A percentile compares a stretch with the other conserved stretches of the same genome.
Evolutionary conservation across 2,888 invertebrate species (phyloP).

Genomic region (Drosophila rubida): DNA sequence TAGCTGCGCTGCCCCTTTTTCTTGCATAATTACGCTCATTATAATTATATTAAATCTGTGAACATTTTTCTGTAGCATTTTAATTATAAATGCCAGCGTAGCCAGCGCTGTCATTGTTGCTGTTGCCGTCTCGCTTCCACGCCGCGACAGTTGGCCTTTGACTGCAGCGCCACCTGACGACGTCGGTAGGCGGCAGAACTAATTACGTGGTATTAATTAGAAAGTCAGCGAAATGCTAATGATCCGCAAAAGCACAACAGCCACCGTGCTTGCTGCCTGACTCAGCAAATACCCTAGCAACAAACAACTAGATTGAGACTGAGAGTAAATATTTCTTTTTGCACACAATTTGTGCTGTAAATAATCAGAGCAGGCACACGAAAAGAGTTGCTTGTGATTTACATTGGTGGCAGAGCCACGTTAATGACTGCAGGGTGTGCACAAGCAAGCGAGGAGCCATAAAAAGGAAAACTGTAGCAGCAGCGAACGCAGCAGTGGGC

Average conservation of each 20-base stretch:
- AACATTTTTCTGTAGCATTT: constrained; percentile 57
- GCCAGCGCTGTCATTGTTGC: constrained; percentile 10
- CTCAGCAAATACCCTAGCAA: background rate
- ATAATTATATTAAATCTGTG: constrained; percentile 74
- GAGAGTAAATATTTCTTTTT: too few relatives aligned
- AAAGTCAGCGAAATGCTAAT: constrained; percentile 61
- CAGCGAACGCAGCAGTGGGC: background rate
- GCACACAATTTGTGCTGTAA: too few relatives aligned
- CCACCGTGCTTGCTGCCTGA: background rate
- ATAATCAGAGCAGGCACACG: too few relatives aligned
- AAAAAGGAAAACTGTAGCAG: background rate
- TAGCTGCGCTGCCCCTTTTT: constrained; percentile 30
- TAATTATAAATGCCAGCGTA: constrained; percentile 60
- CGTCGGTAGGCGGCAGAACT: constrained; percentile 50
- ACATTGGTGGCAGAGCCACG: too few relatives aligned
- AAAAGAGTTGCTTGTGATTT: too few relatives aligned
- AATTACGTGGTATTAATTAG: constrained; percentile 77
- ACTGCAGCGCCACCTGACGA: constrained; percentile 60
- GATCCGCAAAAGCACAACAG: constrained; percentile 23
- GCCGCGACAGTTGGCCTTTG: too few relatives aligned
- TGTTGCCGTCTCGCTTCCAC: background rate
- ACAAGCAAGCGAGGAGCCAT: background rate
- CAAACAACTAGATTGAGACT: too few relatives aligned
- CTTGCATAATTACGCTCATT: constrained; percentile 71
- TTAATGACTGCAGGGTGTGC: background rate